phyloP scores from a whole-genome alignment of 2,888 invertebrate genomes.

The Chrysodeixis includens region DNA sequence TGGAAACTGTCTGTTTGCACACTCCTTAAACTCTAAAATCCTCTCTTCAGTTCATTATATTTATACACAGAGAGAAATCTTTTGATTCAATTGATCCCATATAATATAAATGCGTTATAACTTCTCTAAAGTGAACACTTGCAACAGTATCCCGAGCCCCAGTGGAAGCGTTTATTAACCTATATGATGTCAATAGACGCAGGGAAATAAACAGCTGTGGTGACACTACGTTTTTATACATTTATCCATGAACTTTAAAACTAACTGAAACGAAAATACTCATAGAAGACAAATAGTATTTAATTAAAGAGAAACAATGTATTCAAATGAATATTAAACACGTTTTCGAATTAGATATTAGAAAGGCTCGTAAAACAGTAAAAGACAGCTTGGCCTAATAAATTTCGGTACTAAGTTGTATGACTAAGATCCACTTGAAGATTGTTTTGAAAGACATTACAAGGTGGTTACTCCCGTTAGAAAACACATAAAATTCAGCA shows the following conservation, averaged over 20 bases:
- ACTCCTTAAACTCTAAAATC: too few species aligned
- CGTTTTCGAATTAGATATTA: too few species aligned
- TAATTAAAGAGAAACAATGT: neutral
- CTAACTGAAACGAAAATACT: neutral
- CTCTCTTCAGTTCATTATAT: too few species aligned
- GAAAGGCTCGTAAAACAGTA: neutral
- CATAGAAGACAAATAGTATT: neutral
- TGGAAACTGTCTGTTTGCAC: too few species aligned
- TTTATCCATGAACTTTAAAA: neutral
- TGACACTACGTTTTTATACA: neutral
- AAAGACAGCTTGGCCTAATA: neutral
- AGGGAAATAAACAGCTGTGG: slow-evolving; percentile 2
- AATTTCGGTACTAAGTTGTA: neutral
- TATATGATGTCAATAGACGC: slow-evolving; percentile 24
- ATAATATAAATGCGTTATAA: too few species aligned
- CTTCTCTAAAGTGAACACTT: neutral
- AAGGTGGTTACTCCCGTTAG: slow-evolving; percentile 19
- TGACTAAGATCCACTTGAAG: neutral
- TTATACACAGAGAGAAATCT: too few species aligned
- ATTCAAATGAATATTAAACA: neutral
- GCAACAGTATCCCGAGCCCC: slow-evolving; percentile 5
- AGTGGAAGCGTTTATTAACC: slow-evolving; percentile 30
- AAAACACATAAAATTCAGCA: slow-evolving; percentile 23
- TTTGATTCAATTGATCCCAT: too few species aligned
- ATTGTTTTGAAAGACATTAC: slow-evolving; percentile 19